These are phyloP conservation scores for Nebria ingens DNA, from an alignment of 1,140 invertebrate species.

Conservation along the genomic window DNA sequence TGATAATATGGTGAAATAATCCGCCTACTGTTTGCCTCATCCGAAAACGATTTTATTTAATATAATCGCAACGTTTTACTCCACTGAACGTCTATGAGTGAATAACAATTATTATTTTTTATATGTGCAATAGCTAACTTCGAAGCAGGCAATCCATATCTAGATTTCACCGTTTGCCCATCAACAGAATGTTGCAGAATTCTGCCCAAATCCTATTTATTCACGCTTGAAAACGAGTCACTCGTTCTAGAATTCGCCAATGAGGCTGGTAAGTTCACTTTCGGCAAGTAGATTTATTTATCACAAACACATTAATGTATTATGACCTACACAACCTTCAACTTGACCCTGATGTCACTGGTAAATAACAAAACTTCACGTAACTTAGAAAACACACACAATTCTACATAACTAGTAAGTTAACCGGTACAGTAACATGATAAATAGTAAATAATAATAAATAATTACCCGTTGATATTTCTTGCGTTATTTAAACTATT, in stretches of 20 bases:
- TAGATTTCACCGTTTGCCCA: constrained; percentile 56
- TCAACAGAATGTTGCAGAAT: constrained; percentile 58
- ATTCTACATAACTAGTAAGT: too few species aligned
- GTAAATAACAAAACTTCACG: too few species aligned
- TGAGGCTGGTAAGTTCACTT: constrained; percentile 34
- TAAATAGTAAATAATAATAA: too few species aligned
- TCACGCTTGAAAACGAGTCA: constrained; percentile 54
- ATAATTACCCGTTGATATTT: too few species aligned
- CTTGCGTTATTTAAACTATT: too few species aligned
- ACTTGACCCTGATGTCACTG: too few species aligned
- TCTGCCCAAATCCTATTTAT: constrained; percentile 53
- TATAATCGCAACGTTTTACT: not conserved
- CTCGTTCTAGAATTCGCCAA: constrained; percentile 40
- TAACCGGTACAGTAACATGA: too few species aligned
- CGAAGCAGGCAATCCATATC: constrained; percentile 10
- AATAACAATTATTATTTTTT: not conserved
- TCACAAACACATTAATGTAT: constrained; percentile 10
- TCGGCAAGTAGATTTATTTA: constrained; percentile 2
- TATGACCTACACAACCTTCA: not conserved
- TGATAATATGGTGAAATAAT: too few species aligned
- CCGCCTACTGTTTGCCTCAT: constrained; percentile 16
- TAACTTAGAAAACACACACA: too few species aligned
- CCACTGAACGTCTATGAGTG: not conserved
- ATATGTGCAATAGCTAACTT: not conserved
- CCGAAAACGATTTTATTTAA: constrained; percentile 12